phyloP scores from a whole-genome alignment of 2,113 vertebrate genomes.

The Dryoscopus gambensis region DNA sequence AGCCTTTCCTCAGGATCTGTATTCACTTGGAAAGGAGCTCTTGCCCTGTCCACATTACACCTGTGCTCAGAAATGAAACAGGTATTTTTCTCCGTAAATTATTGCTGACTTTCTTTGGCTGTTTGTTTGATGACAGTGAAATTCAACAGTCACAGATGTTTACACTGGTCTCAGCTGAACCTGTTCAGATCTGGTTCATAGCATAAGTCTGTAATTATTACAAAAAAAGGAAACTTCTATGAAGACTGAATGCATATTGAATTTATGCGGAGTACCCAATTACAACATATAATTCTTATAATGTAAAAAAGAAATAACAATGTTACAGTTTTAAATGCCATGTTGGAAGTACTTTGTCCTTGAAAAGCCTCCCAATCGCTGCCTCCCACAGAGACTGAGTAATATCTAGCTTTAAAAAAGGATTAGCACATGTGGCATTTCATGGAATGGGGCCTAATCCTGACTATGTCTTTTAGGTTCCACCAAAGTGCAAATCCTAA shows the following conservation, averaged over 20 bases:
- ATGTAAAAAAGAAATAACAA: not conserved
- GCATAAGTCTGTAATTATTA: not conserved
- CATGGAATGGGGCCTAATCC: not conserved
- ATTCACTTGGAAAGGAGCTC: not conserved
- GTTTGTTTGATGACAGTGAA: not conserved
- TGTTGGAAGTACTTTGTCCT: conserved; percentile 1
- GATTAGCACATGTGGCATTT: not conserved
- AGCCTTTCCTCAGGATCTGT: not conserved
- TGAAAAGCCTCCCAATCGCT: conserved; percentile 6
- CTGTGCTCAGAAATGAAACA: not conserved
- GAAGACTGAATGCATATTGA: not conserved
- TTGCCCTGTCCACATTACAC: not conserved
- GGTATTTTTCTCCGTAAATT: not conserved
- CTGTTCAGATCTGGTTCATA: not conserved
- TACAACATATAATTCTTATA: not conserved
- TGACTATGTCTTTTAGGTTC: not conserved
- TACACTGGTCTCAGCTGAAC: not conserved
- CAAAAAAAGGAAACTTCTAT: not conserved
- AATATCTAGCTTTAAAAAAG: conserved; percentile 16
- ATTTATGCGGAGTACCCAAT: not conserved
- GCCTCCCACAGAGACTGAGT: not conserved
- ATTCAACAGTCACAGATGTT: not conserved
- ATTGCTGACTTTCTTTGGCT: not conserved
- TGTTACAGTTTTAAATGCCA: not conserved
- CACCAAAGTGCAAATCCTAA: not conserved